phyloP scores from a whole-genome alignment of 1,140 invertebrate genomes.

The Ganaspis sp. region DNA sequence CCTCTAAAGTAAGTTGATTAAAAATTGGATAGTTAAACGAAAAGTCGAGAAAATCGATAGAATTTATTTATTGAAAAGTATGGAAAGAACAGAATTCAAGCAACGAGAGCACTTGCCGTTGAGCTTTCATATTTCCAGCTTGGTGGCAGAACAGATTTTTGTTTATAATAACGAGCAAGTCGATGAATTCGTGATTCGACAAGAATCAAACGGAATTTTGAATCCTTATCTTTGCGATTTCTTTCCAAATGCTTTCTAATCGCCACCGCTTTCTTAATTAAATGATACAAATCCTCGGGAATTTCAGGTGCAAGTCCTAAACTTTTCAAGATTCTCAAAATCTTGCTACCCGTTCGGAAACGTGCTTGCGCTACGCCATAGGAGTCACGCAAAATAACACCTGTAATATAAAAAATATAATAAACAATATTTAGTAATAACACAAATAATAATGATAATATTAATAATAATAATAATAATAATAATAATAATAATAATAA shows the following conservation, averaged over 20 bases:
- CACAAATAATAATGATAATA: no score
- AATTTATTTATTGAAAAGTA: constrained; percentile 56
- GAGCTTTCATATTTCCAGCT: constrained; percentile 99
- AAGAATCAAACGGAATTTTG: constrained; percentile 98
- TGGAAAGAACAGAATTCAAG: constrained; percentile 80
- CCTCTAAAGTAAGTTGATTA: no score
- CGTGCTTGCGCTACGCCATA: constrained; percentile 99
- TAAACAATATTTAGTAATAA: background rate
- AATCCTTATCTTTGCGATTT: constrained; percentile 97
- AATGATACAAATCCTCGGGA: constrained; percentile 98
- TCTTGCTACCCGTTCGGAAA: constrained; percentile 99
- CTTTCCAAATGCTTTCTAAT: constrained; percentile 99
- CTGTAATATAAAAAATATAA: constrained; percentile 74
- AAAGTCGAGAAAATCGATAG: constrained; percentile 44
- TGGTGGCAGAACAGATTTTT: constrained; percentile 94
- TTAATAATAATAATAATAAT: no score
- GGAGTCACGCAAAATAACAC: constrained; percentile 98
- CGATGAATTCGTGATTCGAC: constrained; percentile 99
- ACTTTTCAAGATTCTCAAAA: constrained; percentile 97
- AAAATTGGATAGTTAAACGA: background rate
- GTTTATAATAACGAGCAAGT: constrained; percentile 98
- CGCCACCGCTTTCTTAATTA: constrained; percentile 99
- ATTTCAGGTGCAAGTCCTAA: constrained; percentile 97
- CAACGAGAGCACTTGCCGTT: constrained; percentile 97
- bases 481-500: no score